Evolutionary conservation across 2,888 invertebrate genomes (phyloP).

Genomic region (Cheilosia soror): DNA sequence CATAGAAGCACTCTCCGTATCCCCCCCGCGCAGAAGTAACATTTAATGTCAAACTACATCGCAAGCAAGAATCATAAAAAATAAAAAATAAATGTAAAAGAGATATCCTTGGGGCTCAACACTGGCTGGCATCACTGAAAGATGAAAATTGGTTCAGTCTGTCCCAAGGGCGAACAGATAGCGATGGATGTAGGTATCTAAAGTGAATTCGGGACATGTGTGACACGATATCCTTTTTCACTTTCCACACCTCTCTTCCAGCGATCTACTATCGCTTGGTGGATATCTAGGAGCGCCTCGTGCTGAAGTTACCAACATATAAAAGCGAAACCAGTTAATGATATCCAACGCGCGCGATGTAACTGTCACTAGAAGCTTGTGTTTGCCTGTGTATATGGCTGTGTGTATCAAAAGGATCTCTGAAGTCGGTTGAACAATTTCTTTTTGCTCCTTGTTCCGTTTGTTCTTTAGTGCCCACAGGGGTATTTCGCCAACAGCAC

Average conservation of each 20-base stretch:
- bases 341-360: slow-evolving; percentile 43
- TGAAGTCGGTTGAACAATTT: slow-evolving; percentile 15
- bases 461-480: slow-evolving; percentile 52
- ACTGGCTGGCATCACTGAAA: slow-evolving; percentile 43
- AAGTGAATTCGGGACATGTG: slow-evolving; percentile 74
- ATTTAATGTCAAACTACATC: slow-evolving; percentile 67
- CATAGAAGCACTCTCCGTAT: slow-evolving; percentile 21
- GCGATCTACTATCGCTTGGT: slow-evolving; percentile 4
- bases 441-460: slow-evolving; percentile 39
- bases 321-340: slow-evolving; percentile 65
- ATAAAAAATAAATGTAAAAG: slow-evolving; percentile 41
- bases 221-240: slow-evolving; percentile 60
- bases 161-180: slow-evolving; percentile 57
- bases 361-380: neutral
- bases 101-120: slow-evolving; percentile 64
- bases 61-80: slow-evolving; percentile 67
- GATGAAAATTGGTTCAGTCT: slow-evolving; percentile 72
- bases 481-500: slow-evolving; percentile 43
- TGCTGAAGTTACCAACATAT: slow-evolving; percentile 57
- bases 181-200: slow-evolving; percentile 61
- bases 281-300: slow-evolving; percentile 26
- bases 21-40: neutral
- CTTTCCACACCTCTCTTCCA: neutral
- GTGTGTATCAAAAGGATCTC: neutral
- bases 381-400: neutral